Base-by-base conservation (phyloP, 1,140 invertebrate species). In the Polypedilum vanderplanki region DNA sequence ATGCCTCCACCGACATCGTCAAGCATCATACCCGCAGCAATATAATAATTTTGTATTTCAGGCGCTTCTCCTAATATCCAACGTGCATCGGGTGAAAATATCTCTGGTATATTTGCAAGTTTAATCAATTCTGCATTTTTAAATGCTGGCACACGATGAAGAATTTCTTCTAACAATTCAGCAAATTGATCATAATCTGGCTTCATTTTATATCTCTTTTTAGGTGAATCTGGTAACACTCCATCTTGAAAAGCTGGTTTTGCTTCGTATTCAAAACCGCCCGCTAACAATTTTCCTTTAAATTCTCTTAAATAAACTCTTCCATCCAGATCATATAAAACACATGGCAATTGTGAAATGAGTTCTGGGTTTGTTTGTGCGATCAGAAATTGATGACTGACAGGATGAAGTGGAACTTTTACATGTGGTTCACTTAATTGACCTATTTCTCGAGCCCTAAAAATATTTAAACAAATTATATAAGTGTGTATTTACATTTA, bases 141-240 rank as follows among this genome's bases (percentile, higher is more conserved):
- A 70, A 98, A 86, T 46, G 83, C 83, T 8, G 97, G 96, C 76
- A 98, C 88, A 24, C 97, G 87, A 74, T 91, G 87, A 12, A 98
- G 83, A 78, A 98, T 85, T 80, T 95, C 88, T 79, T 96, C 91
- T 1, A 98, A 83, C 73, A 98, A 84, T 73, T 94, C 87, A 79
- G 96, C 91, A 84, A 99, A 98, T 80, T 97, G 94, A 84, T 98
- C 96, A 96, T 96, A 98, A 82, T 97, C 94, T 80, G 91, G 91
- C 1, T 89, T 70, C n/a, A 70, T 70, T 20, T 4, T 8, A 70
- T 20, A 70, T 20, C 65, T 5, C 10, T 70, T 70, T 70, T 70
- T 70, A 1, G 65, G 65, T 7, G 65, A 70, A 20, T 70, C 83
- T 75, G 88, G 88, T 78, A 90, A 87, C 75, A 80, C 80, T 40